Percentiles rank a stretch among this genome's conserved stretches.
Conservation (phyloP, 1,140 invertebrate genomes). For the Pachypeltis micranthus region DNA sequence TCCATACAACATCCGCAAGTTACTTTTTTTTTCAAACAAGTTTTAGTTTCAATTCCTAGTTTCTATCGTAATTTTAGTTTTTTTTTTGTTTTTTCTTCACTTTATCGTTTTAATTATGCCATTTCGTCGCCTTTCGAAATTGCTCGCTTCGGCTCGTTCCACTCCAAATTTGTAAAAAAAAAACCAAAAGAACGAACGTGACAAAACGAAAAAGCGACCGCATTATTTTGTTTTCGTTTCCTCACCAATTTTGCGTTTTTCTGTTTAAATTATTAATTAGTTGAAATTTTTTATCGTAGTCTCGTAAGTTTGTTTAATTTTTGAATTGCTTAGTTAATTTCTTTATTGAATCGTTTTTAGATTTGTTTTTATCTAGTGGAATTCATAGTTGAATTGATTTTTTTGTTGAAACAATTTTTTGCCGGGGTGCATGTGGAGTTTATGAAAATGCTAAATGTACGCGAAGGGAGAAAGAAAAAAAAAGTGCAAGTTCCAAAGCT, state of each 20-base stretch:
- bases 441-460: conserved; percentile 9
- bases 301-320: conserved; percentile 14
- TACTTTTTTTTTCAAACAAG: too few species aligned
- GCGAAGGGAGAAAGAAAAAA: conserved; percentile 1
- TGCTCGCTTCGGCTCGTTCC: too few species aligned
- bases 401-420: conserved; percentile 18
- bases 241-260: background rate
- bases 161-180: too few species aligned
- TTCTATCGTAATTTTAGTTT: too few species aligned
- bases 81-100: too few species aligned
- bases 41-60: too few species aligned
- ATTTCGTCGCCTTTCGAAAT: too few species aligned
- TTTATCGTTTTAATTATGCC: too few species aligned
- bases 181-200: too few species aligned
- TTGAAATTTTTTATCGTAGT: conserved; percentile 10
- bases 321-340: conserved; percentile 20
- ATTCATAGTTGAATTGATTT: conserved; percentile 21
- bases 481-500: conserved; percentile 8
- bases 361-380: conserved; percentile 22
- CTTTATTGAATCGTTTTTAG: conserved; percentile 21
- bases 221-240: background rate
- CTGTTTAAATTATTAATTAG: conserved; percentile 1
- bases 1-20: too few species aligned
- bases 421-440: conserved; percentile 18
- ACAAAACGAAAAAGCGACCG: background rate